Conservation (phyloP, 2,797 vertebrate species). For the Notolabrus celidotus region DNA sequence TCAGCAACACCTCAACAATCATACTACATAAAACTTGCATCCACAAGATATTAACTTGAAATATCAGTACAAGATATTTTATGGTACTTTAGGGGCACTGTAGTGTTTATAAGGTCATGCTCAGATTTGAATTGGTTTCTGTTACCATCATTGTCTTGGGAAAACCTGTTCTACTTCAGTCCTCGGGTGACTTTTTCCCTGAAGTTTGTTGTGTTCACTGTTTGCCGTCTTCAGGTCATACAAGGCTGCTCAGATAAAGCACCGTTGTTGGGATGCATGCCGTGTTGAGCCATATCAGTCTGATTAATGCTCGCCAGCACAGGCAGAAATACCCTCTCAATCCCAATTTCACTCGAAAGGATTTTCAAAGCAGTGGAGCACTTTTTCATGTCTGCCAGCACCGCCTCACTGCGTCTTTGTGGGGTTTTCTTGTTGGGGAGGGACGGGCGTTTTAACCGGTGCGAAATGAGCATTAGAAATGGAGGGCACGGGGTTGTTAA, state of each 20-base stretch:
- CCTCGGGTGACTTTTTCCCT: conserved; percentile 31
- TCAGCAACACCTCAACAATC: no score
- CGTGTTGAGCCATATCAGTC: conserved; percentile 38
- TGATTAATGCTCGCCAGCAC: conserved; percentile 72
- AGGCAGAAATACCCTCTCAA: conserved; percentile 63
- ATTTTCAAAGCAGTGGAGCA: conserved; percentile 47
- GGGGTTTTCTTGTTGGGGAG: conserved; percentile 19
- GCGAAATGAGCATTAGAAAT: conserved; percentile 41
- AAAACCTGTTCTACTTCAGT: neutral
- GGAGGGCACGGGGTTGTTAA: conserved; percentile 44
- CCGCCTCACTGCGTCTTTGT: conserved; percentile 36
- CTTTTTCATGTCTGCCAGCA: conserved; percentile 49
- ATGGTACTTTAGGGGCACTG: no score
- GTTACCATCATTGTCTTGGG: neutral
- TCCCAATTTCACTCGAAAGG: conserved; percentile 66
- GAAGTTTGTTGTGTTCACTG: conserved; percentile 18
- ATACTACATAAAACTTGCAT: no score
- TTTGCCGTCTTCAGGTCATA: conserved; percentile 36
- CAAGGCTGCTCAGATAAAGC: conserved; percentile 43
- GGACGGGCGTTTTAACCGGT: conserved; percentile 34
- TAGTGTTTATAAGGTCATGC: no score
- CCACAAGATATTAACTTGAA: no score
- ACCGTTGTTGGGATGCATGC: conserved; percentile 57
- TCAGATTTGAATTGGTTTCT: neutral
- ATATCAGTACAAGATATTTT: no score